Percentiles rank a stretch among this genome's conserved stretches.
Conservation (phyloP, 2,113 vertebrate species). For the Dasyprocta punctata region DNA sequence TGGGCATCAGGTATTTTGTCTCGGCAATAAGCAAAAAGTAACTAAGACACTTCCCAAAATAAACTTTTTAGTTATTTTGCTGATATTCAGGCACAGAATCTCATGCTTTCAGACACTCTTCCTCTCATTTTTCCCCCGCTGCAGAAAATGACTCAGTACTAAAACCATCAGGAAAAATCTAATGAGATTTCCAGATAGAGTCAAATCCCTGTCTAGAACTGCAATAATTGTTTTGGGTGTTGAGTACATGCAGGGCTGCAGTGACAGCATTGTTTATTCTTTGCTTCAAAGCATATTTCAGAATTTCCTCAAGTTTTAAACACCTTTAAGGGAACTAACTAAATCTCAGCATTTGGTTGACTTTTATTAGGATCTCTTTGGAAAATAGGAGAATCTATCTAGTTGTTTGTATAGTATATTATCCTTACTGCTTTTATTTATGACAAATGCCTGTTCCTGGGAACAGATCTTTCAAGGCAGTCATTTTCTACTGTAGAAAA, state of each 20-base stretch:
- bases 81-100: background rate
- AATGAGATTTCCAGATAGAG: background rate
- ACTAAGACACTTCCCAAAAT: no score
- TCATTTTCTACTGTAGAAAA: background rate
- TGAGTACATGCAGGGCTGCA: background rate
- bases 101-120: no score
- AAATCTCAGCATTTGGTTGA: background rate
- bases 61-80: background rate
- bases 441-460: background rate
- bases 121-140: fast-evolving
- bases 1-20: no score
- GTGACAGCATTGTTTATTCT: background rate
- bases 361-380: background rate
- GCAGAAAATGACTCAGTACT: background rate
- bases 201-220: background rate
- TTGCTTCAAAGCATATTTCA: background rate
- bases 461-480: background rate
- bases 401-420: background rate
- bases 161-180: background rate
- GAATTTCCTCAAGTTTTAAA: background rate
- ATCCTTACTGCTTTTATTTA: background rate
- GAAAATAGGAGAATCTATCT: background rate
- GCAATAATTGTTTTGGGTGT: background rate
- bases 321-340: background rate
- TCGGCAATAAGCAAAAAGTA: no score